Percentiles rank a stretch among this genome's conserved stretches.
These are phyloP conservation scores for Danionella dracula DNA, from an alignment of 2,797 vertebrate genomes.

Conservation along the genomic window DNA sequence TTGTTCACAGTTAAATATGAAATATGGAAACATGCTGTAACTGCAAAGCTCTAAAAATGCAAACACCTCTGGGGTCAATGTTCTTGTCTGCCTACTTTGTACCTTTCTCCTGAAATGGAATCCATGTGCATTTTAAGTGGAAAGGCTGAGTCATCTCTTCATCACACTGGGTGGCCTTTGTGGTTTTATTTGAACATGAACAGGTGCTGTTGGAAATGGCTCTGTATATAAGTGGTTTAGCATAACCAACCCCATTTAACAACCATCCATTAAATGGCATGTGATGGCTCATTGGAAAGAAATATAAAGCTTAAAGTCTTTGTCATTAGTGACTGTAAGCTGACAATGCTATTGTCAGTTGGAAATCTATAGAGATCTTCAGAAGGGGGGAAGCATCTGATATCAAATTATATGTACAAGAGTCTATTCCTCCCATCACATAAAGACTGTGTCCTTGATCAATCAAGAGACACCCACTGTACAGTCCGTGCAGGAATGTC, in stretches of 20 bases:
- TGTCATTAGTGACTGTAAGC: slow-evolving; percentile 28
- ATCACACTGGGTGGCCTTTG: slow-evolving; percentile 24
- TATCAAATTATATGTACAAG: not conserved
- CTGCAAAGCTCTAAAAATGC: not conserved
- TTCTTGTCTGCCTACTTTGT: slow-evolving; percentile 22
- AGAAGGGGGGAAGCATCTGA: not conserved
- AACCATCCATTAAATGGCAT: slow-evolving; percentile 31
- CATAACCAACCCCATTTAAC: slow-evolving; percentile 26
- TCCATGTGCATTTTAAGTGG: not conserved
- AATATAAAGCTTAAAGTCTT: slow-evolving; percentile 11
- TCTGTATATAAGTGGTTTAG: slow-evolving; percentile 10
- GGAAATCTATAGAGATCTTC: not conserved
- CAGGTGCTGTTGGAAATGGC: slow-evolving; percentile 1
- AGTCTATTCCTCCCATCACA: not conserved
- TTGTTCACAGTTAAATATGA: not conserved
- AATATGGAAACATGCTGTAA: slow-evolving; percentile 2
- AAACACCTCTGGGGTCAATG: slow-evolving; percentile 10
- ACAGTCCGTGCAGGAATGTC: not conserved
- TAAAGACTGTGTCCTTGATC: slow-evolving; percentile 6
- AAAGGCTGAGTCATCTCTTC: slow-evolving; percentile 28
- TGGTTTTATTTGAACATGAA: slow-evolving; percentile 43
- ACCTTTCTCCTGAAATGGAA: not conserved
- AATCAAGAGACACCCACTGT: slow-evolving; percentile 10
- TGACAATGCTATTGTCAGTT: slow-evolving; percentile 14
- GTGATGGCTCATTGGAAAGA: slow-evolving; percentile 33